These are phyloP conservation scores for Julus scanicus DNA, from an alignment of 2,888 invertebrate species.

Conservation along the genomic window DNA sequence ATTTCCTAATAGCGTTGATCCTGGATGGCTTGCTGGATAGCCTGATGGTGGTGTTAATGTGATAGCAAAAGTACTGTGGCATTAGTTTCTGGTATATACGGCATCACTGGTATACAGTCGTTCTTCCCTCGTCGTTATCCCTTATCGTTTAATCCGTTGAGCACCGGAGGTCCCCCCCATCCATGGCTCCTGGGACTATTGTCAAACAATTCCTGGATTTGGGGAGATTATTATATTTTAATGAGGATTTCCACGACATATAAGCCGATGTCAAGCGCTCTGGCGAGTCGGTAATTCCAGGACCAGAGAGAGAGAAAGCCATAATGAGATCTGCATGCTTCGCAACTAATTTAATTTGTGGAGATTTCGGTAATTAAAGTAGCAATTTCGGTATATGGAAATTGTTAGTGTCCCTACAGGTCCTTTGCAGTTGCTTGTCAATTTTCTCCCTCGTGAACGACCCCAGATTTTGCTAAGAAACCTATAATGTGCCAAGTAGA, in stretches of 20 bases:
- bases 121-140: constrained; percentile 10
- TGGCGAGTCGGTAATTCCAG: not conserved
- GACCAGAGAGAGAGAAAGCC: not conserved
- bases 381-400: not conserved
- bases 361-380: not conserved
- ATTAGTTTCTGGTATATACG: not conserved
- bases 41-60: constrained; percentile 10
- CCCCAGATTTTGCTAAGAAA: not conserved
- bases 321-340: constrained; percentile 2
- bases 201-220: constrained; percentile 31
- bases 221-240: constrained; percentile 30
- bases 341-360: not conserved
- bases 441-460: not conserved
- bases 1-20: constrained; percentile 7
- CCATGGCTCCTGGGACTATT: constrained; percentile 23
- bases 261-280: not conserved
- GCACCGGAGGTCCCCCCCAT: not conserved
- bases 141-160: constrained; percentile 23
- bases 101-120: not conserved
- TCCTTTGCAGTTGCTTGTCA: not conserved
- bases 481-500: not conserved
- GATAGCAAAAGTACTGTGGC: not conserved
- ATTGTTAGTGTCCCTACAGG: not conserved
- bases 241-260: constrained; percentile 13
- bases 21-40: constrained; percentile 1